These are phyloP conservation scores for Catocala fraxini DNA, from an alignment of 2,888 invertebrate species.

Conservation along the genomic window DNA sequence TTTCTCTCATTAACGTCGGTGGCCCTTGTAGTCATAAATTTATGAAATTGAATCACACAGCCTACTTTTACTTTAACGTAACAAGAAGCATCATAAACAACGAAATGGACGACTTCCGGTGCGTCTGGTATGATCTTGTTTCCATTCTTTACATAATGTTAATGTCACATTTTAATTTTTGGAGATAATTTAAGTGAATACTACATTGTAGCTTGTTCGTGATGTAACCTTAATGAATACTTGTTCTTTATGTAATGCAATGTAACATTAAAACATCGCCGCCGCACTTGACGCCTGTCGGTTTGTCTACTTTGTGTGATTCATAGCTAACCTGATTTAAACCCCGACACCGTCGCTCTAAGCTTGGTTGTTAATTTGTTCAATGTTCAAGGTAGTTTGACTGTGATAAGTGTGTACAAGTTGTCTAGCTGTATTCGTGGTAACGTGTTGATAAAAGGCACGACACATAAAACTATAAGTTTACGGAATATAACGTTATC, in stretches of 20 bases:
- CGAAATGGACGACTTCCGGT: slow-evolving; percentile 43
- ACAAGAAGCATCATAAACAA: slow-evolving; percentile 29
- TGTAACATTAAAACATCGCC: not conserved
- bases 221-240: slow-evolving; percentile 19
- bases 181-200: slow-evolving; percentile 13
- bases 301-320: too few species aligned
- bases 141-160: slow-evolving; percentile 23
- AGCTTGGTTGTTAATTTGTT: too few species aligned
- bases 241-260: slow-evolving; percentile 19
- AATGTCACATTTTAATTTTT: slow-evolving; percentile 21
- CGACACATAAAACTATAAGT: too few species aligned
- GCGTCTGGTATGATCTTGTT: slow-evolving; percentile 23
- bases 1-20: slow-evolving; percentile 22
- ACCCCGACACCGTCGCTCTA: too few species aligned
- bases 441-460: too few species aligned
- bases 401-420: too few species aligned
- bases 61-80: slow-evolving; percentile 51
- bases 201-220: slow-evolving; percentile 22
- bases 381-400: too few species aligned
- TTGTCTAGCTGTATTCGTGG: too few species aligned
- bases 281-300: not conserved
- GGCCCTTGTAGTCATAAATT: slow-evolving; percentile 34
- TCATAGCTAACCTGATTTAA: too few species aligned
- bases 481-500: too few species aligned
- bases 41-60: slow-evolving; percentile 30